Conservation (phyloP, 2,113 vertebrate genomes). For the Leucosticte australis region DNA sequence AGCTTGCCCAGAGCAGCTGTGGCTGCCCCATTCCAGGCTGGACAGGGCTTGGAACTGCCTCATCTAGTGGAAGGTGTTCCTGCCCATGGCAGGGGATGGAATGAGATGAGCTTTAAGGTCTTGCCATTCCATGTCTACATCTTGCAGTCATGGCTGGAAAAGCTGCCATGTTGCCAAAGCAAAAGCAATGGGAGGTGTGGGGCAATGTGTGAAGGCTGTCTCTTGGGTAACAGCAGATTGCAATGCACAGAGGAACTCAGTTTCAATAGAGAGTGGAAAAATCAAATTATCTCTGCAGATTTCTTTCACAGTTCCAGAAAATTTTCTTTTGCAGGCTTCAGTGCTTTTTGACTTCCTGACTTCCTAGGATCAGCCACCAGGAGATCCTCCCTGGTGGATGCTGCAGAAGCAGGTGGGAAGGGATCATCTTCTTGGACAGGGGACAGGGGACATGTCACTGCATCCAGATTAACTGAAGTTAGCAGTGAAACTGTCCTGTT, state of each 20-base stretch:
- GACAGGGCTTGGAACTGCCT: neutral
- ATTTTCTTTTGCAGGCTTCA: neutral
- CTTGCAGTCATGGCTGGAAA: neutral
- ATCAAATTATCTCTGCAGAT: neutral
- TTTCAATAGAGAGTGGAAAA: neutral
- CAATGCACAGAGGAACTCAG: neutral
- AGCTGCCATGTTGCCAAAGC: neutral
- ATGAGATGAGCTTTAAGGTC: neutral
- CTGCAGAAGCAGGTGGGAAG: neutral
- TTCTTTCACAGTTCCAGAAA: neutral
- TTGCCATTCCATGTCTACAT: neutral
- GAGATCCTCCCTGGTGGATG: neutral
- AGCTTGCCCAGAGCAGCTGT: neutral
- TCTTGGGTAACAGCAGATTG: neutral
- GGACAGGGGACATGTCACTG: neutral
- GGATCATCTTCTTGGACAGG: neutral
- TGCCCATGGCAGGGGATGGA: neutral
- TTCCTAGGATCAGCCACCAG: neutral
- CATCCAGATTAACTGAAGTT: neutral
- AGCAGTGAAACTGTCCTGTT: neutral
- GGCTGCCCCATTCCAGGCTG: neutral
- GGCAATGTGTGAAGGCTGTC: neutral
- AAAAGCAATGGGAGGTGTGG: neutral
- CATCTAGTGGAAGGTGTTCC: accelerated
- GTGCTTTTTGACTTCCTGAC: neutral